Evolutionary conservation across 2,113 vertebrate species (phyloP).

Genomic region (Polyodon spathula): DNA sequence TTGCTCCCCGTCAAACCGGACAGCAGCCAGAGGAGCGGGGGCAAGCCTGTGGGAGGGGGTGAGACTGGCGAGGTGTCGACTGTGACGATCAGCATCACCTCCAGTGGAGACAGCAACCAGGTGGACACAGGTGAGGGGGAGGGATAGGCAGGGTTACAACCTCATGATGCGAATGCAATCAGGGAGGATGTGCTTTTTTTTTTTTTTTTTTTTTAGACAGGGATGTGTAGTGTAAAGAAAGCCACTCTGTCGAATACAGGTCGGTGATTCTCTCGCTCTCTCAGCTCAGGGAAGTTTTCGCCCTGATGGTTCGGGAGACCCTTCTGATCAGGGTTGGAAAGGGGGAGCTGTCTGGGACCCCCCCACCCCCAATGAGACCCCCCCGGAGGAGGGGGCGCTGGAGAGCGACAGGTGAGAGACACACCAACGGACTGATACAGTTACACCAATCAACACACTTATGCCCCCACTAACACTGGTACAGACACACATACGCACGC

Average conservation of each 20-base stretch:
- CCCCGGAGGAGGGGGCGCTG: slow-evolving; percentile 52
- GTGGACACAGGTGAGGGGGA: slow-evolving; percentile 46
- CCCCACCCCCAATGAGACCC: slow-evolving; percentile 30
- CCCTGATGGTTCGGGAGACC: slow-evolving; percentile 42
- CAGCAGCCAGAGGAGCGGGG: slow-evolving; percentile 28
- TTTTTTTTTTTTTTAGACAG: too few species aligned
- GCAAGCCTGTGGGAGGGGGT: slow-evolving; percentile 23
- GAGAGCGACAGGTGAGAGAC: slow-evolving; percentile 69
- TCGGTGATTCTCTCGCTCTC: background rate
- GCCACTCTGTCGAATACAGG: background rate
- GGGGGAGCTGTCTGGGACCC: slow-evolving; percentile 31
- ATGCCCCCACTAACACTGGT: too few species aligned
- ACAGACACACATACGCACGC: too few species aligned
- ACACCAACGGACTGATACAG: too few species aligned
- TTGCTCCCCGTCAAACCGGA: background rate
- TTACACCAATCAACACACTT: too few species aligned
- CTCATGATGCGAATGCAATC: background rate
- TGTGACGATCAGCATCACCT: slow-evolving; percentile 28
- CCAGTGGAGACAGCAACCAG: slow-evolving; percentile 42
- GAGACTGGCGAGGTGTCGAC: slow-evolving; percentile 24
- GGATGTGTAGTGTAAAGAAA: too few species aligned
- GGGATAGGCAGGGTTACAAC: background rate
- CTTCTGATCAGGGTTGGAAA: slow-evolving; percentile 31
- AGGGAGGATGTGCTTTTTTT: background rate
- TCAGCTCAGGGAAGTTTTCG: slow-evolving; percentile 36